Conservation (phyloP, 2,113 vertebrate genomes). For the Crotophaga sulcirostris region DNA sequence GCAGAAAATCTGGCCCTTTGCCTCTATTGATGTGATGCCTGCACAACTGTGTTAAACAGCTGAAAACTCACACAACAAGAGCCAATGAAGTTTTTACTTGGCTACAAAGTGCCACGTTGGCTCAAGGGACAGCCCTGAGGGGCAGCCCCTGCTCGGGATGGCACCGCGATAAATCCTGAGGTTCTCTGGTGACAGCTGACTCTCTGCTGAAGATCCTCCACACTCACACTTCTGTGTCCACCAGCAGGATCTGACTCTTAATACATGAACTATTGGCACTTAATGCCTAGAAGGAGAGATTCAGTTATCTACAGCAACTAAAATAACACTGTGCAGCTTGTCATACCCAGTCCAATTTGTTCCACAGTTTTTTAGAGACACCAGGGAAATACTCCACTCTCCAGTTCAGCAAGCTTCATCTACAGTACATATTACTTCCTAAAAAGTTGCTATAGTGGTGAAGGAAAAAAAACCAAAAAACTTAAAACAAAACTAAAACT, state of each 20-base stretch:
- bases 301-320: slow-evolving; percentile 47
- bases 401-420: slow-evolving; percentile 53
- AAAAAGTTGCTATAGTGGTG: background rate
- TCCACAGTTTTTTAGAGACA: slow-evolving; percentile 36
- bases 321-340: slow-evolving; percentile 58
- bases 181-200: accelerated
- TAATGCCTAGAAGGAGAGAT: slow-evolving; percentile 52
- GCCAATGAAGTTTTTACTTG: background rate
- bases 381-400: slow-evolving; percentile 59
- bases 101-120: background rate
- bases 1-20: background rate
- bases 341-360: slow-evolving; percentile 64
- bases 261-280: background rate
- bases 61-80: background rate
- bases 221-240: background rate
- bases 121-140: background rate
- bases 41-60: background rate
- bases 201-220: background rate
- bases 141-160: background rate
- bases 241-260: background rate
- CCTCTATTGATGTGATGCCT: background rate
- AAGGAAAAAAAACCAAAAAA: background rate
- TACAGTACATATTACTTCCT: slow-evolving; percentile 49
- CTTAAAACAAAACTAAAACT: background rate
- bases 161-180: background rate